These are phyloP conservation scores for Drosophila cyrtoloma DNA, from an alignment of 2,888 invertebrate genomes.

Conservation along the genomic window DNA sequence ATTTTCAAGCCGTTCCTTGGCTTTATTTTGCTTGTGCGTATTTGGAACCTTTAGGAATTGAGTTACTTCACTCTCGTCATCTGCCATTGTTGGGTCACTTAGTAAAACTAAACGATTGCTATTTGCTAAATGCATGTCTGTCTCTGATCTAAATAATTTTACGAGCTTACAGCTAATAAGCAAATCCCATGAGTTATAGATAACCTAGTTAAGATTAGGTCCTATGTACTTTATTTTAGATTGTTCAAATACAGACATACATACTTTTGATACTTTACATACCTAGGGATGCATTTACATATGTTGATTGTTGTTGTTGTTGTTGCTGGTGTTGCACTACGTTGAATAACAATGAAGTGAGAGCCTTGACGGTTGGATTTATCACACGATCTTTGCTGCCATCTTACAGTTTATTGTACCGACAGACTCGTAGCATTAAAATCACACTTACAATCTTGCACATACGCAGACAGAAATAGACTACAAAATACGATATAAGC, in stretches of 20 bases:
- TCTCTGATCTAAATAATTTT: slow-evolving; percentile 13
- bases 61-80: slow-evolving; percentile 29
- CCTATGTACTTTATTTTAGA: slow-evolving; percentile 48
- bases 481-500: slow-evolving; percentile 28
- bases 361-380: slow-evolving; percentile 49
- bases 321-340: not conserved
- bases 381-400: slow-evolving; percentile 52
- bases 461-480: slow-evolving; percentile 24
- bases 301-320: slow-evolving; percentile 7
- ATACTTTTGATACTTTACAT: slow-evolving; percentile 32
- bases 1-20: slow-evolving; percentile 5
- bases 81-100: slow-evolving; percentile 35
- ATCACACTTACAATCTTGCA: slow-evolving; percentile 11
- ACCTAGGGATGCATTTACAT: slow-evolving; percentile 23
- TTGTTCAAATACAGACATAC: slow-evolving; percentile 44
- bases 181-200: slow-evolving; percentile 13
- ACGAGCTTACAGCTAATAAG: slow-evolving; percentile 5
- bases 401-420: slow-evolving; percentile 46
- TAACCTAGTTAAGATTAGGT: slow-evolving; percentile 39
- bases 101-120: slow-evolving; percentile 38
- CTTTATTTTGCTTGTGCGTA: not conserved
- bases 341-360: slow-evolving; percentile 18
- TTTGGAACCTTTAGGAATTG: slow-evolving; percentile 23
- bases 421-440: slow-evolving; percentile 23
- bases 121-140: slow-evolving; percentile 12